A percentile compares a stretch with the other conserved stretches of the same genome.
Conservation (phyloP, 1,140 invertebrate species). For the Melanaphis sacchari region DNA sequence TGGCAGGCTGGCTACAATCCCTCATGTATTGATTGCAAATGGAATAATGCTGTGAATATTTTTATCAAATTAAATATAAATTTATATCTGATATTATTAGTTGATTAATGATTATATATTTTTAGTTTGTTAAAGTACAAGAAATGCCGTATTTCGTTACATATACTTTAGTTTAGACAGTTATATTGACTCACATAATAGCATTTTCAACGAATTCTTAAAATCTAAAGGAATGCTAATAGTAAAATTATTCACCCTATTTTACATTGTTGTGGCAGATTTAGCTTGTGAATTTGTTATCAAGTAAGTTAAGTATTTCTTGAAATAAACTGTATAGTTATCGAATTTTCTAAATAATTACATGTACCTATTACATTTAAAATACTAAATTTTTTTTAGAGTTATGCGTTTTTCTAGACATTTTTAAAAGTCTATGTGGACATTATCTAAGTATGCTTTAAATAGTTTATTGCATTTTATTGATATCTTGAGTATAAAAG, state of each 20-base stretch:
- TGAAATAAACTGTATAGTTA: neutral
- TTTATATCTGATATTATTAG: neutral
- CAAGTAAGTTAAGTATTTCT: slow-evolving; percentile 69
- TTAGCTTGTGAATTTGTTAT: slow-evolving; percentile 82
- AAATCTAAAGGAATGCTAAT: slow-evolving; percentile 81
- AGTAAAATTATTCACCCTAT: slow-evolving; percentile 79
- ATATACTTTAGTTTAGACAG: slow-evolving; percentile 89
- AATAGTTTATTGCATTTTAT: slow-evolving; percentile 47
- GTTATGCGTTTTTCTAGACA: slow-evolving; percentile 16
- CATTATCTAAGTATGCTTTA: slow-evolving; percentile 42
- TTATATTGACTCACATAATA: slow-evolving; percentile 90
- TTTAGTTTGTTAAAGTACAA: slow-evolving; percentile 83
- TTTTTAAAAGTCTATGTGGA: slow-evolving; percentile 38
- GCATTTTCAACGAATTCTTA: slow-evolving; percentile 88
- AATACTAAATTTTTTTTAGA: neutral
- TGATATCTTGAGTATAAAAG: slow-evolving; percentile 37
- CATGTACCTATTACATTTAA: neutral
- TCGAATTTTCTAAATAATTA: neutral
- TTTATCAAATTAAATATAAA: neutral
- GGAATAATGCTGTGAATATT: slow-evolving; percentile 65
- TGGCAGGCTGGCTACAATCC: slow-evolving; percentile 79
- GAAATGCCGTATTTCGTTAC: slow-evolving; percentile 85
- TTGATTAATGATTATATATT: slow-evolving; percentile 49
- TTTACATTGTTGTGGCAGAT: slow-evolving; percentile 85
- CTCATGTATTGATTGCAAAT: slow-evolving; percentile 82